Evolutionary conservation across 2,113 vertebrate genomes (phyloP).

Genomic region (Cacatua alba): DNA sequence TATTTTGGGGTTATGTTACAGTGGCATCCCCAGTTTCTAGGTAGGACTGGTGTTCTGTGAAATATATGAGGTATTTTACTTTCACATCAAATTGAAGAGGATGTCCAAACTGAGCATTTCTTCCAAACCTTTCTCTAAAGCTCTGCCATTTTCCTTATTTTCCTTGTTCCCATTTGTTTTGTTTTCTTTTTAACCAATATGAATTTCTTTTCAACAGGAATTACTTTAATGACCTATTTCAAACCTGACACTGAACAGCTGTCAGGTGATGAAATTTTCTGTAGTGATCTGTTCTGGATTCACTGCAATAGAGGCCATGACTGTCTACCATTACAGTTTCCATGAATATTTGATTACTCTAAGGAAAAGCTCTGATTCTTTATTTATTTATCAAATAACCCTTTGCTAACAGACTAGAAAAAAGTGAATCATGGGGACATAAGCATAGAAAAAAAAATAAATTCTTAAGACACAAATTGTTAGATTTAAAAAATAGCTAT

Average conservation of each 20-base stretch:
- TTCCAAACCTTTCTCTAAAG: not conserved
- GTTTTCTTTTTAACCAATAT: not conserved
- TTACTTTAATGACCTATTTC: not conserved
- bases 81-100: not conserved
- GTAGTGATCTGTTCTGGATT: not conserved
- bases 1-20: not conserved
- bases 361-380: slow-evolving; percentile 11
- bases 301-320: not conserved
- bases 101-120: not conserved
- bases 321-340: not conserved
- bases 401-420: not conserved
- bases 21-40: not conserved
- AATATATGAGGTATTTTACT: not conserved
- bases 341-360: slow-evolving; percentile 39
- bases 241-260: slow-evolving; percentile 3
- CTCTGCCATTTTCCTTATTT: not conserved
- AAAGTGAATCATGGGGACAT: not conserved
- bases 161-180: not conserved
- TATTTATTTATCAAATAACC: slow-evolving; percentile 13
- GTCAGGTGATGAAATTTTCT: not conserved
- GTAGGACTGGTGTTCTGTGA: not conserved
- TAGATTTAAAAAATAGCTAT: not conserved
- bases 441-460: not conserved
- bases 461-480: not conserved
- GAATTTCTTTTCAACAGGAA: not conserved